Conservation (phyloP, 2,113 vertebrate species). For the Corydoras sp. region DNA sequence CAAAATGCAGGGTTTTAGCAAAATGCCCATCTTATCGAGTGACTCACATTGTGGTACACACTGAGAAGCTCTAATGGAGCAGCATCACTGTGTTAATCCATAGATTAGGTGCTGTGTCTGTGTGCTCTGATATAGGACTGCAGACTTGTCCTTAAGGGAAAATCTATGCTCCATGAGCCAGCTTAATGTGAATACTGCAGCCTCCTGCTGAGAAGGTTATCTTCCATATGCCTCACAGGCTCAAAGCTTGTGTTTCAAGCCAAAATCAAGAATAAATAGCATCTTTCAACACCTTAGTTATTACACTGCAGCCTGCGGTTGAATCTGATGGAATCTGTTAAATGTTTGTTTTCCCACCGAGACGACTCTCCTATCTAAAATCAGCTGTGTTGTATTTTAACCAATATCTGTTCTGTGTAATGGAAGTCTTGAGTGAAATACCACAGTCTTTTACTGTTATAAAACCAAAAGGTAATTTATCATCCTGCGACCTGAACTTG, state of each 20-base stretch:
- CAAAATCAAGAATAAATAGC: conserved; percentile 1
- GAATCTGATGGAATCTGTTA: conserved; percentile 4
- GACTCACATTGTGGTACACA: conserved; percentile 23
- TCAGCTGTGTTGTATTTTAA: conserved; percentile 9
- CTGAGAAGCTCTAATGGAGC: conserved; percentile 16
- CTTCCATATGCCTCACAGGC: conserved; percentile 19
- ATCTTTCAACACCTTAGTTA: background rate
- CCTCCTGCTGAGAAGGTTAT: conserved; percentile 39
- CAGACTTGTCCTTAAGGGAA: conserved; percentile 22
- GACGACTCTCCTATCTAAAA: background rate
- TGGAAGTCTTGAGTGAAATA: conserved; percentile 18
- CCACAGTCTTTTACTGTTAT: conserved; percentile 35
- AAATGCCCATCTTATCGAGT: background rate
- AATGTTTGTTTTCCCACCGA: background rate
- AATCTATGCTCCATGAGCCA: conserved; percentile 26
- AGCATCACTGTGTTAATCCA: conserved; percentile 44
- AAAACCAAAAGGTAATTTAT: conserved; percentile 36
- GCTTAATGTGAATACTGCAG: conserved; percentile 20
- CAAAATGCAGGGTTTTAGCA: background rate
- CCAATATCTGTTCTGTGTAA: conserved; percentile 6
- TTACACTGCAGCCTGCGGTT: background rate
- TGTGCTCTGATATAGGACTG: conserved; percentile 38
- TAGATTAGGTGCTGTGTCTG: conserved; percentile 42
- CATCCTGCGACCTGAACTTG: conserved; percentile 3
- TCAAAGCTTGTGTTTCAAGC: conserved; percentile 11